These are phyloP conservation scores for Macrostomum lignano DNA, from an alignment of 1,140 invertebrate species.

Conservation along the genomic window DNA sequence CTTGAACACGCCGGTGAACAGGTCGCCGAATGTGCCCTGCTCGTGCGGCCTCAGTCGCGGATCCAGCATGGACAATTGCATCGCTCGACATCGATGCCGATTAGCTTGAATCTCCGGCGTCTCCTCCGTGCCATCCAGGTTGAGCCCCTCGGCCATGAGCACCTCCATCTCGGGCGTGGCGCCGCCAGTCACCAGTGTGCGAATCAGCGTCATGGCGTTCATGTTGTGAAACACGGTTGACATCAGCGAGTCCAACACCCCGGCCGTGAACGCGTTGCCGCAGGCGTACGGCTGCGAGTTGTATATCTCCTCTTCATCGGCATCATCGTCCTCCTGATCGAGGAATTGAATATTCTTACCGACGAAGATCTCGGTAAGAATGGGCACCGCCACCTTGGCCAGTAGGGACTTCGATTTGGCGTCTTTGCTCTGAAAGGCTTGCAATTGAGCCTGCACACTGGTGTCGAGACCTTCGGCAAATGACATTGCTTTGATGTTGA, in stretches of 20 bases:
- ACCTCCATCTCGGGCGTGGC: constrained; percentile 91
- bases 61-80: no score
- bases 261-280: constrained; percentile 89
- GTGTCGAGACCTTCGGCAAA: no score
- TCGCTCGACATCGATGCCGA: no score
- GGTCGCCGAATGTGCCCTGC: no score
- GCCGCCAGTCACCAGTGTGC: constrained; percentile 87
- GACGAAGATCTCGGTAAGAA: not conserved
- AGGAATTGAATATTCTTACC: constrained; percentile 70
- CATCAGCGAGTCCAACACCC: constrained; percentile 88
- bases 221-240: constrained; percentile 45
- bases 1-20: no score
- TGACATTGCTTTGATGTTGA: constrained; percentile 97
- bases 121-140: no score
- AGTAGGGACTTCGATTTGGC: no score
- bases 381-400: no score
- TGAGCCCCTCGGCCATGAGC: constrained; percentile 88
- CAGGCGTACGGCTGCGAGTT: constrained; percentile 91
- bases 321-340: constrained; percentile 86
- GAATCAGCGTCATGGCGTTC: constrained; percentile 51
- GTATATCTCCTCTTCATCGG: constrained; percentile 87
- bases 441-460: no score
- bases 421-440: no score
- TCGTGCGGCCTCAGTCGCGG: no score
- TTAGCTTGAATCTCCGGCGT: no score